Percentiles rank a stretch among this genome's conserved stretches.
phyloP scores from a whole-genome alignment of 2,113 vertebrate genomes.

The Capreolus pygargus region DNA sequence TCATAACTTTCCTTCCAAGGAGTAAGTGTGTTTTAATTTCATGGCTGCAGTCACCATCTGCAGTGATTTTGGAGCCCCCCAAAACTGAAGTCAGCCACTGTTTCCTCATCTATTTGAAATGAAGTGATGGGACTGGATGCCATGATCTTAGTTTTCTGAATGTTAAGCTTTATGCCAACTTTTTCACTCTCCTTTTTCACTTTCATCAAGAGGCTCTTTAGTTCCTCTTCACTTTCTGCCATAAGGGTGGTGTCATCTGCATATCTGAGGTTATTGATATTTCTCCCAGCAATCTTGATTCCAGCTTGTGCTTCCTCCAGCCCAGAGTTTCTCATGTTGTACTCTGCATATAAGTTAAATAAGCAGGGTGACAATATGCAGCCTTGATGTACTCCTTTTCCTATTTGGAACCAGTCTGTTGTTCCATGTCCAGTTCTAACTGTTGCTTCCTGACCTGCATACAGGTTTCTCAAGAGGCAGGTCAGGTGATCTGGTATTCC shows the following conservation, averaged over 20 bases:
- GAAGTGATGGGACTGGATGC: background rate
- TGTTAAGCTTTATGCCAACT: background rate
- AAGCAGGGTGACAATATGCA: background rate
- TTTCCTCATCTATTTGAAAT: background rate
- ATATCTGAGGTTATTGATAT: background rate
- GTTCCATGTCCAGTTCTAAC: background rate
- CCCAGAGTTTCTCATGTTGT: background rate
- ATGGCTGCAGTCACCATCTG: background rate
- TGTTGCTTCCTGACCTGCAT: no score
- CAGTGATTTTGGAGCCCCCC: background rate
- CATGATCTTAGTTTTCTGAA: background rate
- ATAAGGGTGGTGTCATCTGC: background rate
- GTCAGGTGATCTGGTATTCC: no score
- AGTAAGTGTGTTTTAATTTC: background rate
- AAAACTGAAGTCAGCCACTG: background rate
- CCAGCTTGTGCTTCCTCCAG: background rate
- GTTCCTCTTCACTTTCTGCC: background rate
- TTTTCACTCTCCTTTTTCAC: background rate
- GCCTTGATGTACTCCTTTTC: background rate
- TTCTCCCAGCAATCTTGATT: background rate
- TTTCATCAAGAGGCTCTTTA: background rate
- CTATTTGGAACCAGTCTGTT: background rate
- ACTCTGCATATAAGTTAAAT: background rate
- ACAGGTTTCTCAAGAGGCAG: no score
- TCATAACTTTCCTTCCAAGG: background rate